Base-by-base conservation (phyloP, 2,888 invertebrate species). In the Trilocha varians region DNA sequence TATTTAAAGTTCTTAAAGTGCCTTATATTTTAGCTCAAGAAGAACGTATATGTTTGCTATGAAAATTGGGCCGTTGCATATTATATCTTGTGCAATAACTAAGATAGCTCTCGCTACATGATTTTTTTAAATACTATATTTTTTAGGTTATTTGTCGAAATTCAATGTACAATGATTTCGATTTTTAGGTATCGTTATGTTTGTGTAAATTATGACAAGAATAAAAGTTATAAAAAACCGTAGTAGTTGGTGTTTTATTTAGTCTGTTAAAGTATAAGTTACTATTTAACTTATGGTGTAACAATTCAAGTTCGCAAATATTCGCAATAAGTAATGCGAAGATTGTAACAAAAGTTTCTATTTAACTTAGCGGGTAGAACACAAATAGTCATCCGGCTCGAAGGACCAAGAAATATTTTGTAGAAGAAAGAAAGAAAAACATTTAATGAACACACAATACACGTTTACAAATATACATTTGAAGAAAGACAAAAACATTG, bases 131-230 rank as follows among this genome's bases (percentile, higher is more conserved):
- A 43, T 41, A 34, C n/a, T 42, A 39, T 39, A 40, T 32, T 39
- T 32, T 40, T 18, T 16, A 40, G 18, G 34, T 15, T 39, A 40
- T n/a, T 3, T 17, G 33, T 32, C 16, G 33, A 36, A 49, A 56
- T 48, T 56, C 57, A 55, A 55, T 58, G 53, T 61, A 54, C 59
- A 63, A 58, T 62, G 65, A 63, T 70, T 71, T 25, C 70, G 69
- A 70, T 66, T 62, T 58, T 25, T 75, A 77, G 71, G 59, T 75
- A 74, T 73, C 79, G 83, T 84, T 83, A 80, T 78, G 82, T 83
- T 84, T 83, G 80, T 83, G 72, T 80, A 83, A 78, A 80, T 80
- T 83, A 78, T 76, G 63, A 74, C 69, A 70, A 70, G 59, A 76
- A 65, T 72, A 77, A 75, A 80, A 79, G 83, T 83, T 83, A 75